Evolutionary conservation across 2,888 invertebrate species (phyloP).

Genomic region (Plebejus argus): DNA sequence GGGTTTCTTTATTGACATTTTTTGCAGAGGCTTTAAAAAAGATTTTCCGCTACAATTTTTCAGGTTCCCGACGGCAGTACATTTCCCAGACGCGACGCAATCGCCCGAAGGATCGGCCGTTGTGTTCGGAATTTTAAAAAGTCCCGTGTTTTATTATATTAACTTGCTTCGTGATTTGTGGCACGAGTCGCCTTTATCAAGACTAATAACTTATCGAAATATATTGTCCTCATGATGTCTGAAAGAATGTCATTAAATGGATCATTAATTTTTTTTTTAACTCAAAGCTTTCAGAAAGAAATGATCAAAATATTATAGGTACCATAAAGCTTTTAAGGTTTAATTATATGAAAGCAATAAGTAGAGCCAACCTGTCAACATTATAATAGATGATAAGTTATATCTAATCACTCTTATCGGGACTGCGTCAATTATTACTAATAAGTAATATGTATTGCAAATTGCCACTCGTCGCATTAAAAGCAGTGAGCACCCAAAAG

Average conservation of each 20-base stretch:
- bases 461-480: not conserved
- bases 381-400: not conserved
- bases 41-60: slow-evolving; percentile 30
- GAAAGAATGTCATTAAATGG: not conserved
- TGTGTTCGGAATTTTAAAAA: slow-evolving; percentile 36
- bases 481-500: not conserved
- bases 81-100: slow-evolving; percentile 33
- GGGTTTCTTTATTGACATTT: slow-evolving; percentile 13
- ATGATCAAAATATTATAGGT: not conserved
- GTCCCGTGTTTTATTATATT: slow-evolving; percentile 32
- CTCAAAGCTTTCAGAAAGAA: too few relatives aligned
- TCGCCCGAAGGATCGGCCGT: slow-evolving; percentile 34
- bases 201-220: not conserved
- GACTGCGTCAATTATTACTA: not conserved
- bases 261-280: too few relatives aligned
- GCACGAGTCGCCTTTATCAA: slow-evolving; percentile 7
- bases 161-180: slow-evolving; percentile 32
- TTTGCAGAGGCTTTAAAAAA: slow-evolving; percentile 18
- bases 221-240: not conserved
- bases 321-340: not conserved
- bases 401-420: not conserved
- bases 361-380: not conserved
- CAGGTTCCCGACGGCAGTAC: slow-evolving; percentile 14
- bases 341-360: slow-evolving; percentile 23
- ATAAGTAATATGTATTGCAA: not conserved